phyloP scores from a whole-genome alignment of 2,888 invertebrate species.

The Amphipoea lucens region DNA sequence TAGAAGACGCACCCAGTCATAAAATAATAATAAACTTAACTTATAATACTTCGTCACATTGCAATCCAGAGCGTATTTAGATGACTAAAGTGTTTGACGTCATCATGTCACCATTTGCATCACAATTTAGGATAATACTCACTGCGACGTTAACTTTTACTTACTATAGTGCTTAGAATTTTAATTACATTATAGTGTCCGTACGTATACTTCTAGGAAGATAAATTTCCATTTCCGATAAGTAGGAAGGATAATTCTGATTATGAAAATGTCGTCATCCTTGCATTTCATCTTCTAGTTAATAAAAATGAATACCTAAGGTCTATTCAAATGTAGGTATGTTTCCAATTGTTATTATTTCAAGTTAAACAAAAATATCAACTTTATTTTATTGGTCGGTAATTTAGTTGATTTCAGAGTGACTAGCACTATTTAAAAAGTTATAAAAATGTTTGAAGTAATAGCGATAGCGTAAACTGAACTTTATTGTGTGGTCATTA shows the following conservation, averaged over 20 bases:
- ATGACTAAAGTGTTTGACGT: slow-evolving; percentile 40
- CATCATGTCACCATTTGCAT: slow-evolving; percentile 35
- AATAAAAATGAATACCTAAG: neutral
- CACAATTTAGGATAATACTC: slow-evolving; percentile 39
- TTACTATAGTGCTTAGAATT: slow-evolving; percentile 21
- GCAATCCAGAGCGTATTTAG: slow-evolving; percentile 9
- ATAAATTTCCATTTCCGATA: neutral
- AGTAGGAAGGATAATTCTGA: neutral
- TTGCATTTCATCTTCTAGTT: neutral
- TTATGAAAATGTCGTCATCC: neutral
- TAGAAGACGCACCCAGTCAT: neutral
- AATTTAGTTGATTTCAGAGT: too few relatives aligned
- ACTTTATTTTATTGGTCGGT: too few relatives aligned
- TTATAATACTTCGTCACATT: neutral
- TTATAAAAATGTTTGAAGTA: too few relatives aligned
- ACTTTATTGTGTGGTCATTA: too few relatives aligned
- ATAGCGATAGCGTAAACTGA: too few relatives aligned
- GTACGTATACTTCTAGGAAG: neutral
- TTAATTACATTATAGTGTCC: neutral
- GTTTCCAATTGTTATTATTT: too few relatives aligned
- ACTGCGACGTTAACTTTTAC: slow-evolving; percentile 29
- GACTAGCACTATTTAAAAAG: too few relatives aligned
- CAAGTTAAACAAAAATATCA: too few relatives aligned
- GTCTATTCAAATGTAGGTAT: neutral
- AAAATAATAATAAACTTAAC: neutral